phyloP scores from a whole-genome alignment of 2,888 invertebrate species.

The Tenthredo amoena region DNA sequence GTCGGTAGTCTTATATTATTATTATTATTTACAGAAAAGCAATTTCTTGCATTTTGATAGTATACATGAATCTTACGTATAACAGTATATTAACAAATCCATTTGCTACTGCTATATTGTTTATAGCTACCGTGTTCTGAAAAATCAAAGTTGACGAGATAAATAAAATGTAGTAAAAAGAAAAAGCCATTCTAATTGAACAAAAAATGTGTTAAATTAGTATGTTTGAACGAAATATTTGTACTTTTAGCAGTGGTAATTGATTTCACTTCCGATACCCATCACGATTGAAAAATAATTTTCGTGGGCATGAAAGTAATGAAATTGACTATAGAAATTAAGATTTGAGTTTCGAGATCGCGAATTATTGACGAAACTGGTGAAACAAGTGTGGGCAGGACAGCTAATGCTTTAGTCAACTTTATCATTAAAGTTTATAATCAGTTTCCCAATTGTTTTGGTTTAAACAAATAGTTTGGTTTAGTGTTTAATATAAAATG shows the following conservation, averaged over 20 bases:
- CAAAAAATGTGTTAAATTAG: not conserved
- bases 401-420: not conserved
- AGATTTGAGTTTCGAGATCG: not conserved
- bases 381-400: not conserved
- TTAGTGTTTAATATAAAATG: not conserved
- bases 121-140: constrained; percentile 15
- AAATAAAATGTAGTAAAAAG: not conserved
- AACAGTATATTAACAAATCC: constrained; percentile 34
- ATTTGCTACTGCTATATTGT: constrained; percentile 28
- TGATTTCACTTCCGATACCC: not conserved
- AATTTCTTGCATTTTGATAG: constrained; percentile 67
- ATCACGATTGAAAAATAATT: not conserved
- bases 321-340: not conserved
- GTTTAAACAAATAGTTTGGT: not conserved
- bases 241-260: not conserved
- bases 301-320: not conserved
- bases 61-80: constrained; percentile 65
- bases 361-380: not conserved
- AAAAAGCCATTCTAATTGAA: not conserved
- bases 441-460: not conserved
- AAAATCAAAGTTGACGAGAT: not conserved
- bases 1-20: constrained; percentile 68
- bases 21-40: constrained; percentile 71
- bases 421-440: not conserved
- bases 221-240: not conserved